Evolutionary conservation across 2,797 vertebrate genomes (phyloP).

Genomic region (Acipenser transmontanus): DNA sequence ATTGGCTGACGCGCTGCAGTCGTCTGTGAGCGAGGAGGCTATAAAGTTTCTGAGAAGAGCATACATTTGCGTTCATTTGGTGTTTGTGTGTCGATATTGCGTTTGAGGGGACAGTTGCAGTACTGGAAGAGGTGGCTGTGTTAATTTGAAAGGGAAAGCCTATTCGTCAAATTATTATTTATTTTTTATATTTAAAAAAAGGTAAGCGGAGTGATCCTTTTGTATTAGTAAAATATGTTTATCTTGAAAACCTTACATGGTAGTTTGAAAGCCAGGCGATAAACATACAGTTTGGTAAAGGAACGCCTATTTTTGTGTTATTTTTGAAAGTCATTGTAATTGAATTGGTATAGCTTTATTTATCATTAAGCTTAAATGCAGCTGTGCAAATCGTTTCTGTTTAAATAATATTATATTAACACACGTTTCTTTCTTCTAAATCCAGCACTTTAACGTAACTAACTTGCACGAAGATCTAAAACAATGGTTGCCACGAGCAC

Average conservation of each 20-base stretch:
- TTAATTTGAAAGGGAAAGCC: slow-evolving; percentile 18
- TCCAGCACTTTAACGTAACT: slow-evolving; percentile 19
- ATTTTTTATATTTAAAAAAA: background rate
- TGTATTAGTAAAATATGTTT: too few relatives aligned
- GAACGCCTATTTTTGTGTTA: background rate
- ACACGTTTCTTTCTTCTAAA: slow-evolving; percentile 8
- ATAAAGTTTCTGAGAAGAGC: slow-evolving; percentile 24
- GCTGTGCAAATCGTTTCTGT: too few relatives aligned
- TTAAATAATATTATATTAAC: too few relatives aligned
- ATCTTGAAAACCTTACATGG: too few relatives aligned
- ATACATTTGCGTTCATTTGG: too few relatives aligned
- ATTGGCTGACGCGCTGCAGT: slow-evolving; percentile 28
- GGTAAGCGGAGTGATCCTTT: background rate
- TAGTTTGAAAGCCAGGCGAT: too few relatives aligned
- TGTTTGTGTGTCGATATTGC: background rate
- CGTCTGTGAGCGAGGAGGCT: slow-evolving; percentile 19
- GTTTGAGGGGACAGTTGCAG: slow-evolving; percentile 28
- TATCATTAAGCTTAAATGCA: too few relatives aligned
- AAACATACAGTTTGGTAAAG: too few relatives aligned
- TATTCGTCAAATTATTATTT: slow-evolving; percentile 19
- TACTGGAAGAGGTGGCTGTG: slow-evolving; percentile 37
- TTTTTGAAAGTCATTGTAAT: background rate
- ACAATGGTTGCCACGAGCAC: slow-evolving; percentile 62
- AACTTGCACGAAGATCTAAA: background rate
- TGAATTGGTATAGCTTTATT: background rate